Base-by-base conservation (phyloP, 2,797 vertebrate species). In the Diplodus sargus region DNA sequence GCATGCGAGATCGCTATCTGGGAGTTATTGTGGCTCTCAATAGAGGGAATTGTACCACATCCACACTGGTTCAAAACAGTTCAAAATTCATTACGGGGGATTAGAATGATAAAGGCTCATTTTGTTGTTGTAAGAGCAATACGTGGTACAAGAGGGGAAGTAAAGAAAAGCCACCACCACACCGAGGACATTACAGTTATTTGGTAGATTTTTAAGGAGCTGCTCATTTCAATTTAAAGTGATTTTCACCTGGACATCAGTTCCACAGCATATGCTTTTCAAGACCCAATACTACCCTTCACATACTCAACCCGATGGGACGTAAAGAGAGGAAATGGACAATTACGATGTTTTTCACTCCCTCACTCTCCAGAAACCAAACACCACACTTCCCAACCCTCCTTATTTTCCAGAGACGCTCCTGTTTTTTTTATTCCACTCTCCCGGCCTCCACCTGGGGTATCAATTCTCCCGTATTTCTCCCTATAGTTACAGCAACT, bases 51-150 rank as follows among this genome's bases (percentile, higher is more conserved):
- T 93, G 90, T 92, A 88, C 79, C 90, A 87, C 94, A 92, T 94
- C 90, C 93, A 88, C 91, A 82, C 89, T 82, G 93, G 93, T 91
- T 93, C 95, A 94, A 23, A 88, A 91, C 91, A 89, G 95, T 95
- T 96, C 93, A 94, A 95, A 96, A 96, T 95, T 96, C 96, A 97
- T 97, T 97, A 97, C 94, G 85, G 85, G 86, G 94, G 95, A 96
- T 96, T 96, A 97, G 86, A 94, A 94, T 93, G 91, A 91, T 92
- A 95, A 96, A 96, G 95, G 95, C 93, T 93, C 87, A 94, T 96
- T 96, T 63, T 79, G 90, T 93, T 90, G 87, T 93, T 95, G 94
- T 94, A 92, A 93, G 91, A 93, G 93, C 85, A 89, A 93, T 93
- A 94, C 90, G 88, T 91, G 90, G 65, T 85, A 85, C 83, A 90